Evolutionary conservation across 2,797 vertebrate species (phyloP).

Genomic region (Toxotes lorentzi): DNA sequence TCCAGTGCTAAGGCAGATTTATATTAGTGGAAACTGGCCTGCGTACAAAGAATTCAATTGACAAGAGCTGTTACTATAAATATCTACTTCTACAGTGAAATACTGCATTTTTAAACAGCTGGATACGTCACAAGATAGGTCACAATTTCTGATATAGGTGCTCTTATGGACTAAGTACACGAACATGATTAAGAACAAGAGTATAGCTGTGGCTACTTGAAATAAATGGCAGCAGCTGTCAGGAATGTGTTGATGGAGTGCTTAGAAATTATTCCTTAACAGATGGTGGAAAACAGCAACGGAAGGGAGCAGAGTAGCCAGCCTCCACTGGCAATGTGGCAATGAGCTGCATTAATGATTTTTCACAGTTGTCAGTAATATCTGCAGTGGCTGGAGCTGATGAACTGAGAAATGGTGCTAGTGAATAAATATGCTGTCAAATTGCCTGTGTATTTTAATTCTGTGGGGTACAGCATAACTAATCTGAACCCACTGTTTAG

Average conservation of each 20-base stretch:
- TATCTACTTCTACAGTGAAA: slow-evolving; percentile 20
- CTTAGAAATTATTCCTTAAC: slow-evolving; percentile 27
- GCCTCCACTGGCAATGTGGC: slow-evolving; percentile 24
- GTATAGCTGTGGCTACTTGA: slow-evolving; percentile 43
- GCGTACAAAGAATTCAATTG: slow-evolving; percentile 19
- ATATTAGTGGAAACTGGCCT: slow-evolving; percentile 28
- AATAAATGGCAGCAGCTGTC: slow-evolving; percentile 37
- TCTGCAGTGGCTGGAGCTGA: slow-evolving; percentile 25
- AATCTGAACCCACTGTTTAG: neutral
- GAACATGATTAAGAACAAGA: slow-evolving; percentile 30
- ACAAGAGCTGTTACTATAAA: slow-evolving; percentile 34
- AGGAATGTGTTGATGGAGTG: slow-evolving; percentile 15
- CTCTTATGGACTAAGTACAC: slow-evolving; percentile 9
- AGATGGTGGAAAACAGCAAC: slow-evolving; percentile 34
- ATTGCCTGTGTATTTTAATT: neutral
- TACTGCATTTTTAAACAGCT: slow-evolving; percentile 12
- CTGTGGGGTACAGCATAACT: neutral
- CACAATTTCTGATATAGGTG: neutral
- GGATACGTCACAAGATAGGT: neutral
- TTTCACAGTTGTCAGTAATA: slow-evolving; percentile 43
- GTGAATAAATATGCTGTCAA: neutral
- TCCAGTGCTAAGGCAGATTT: slow-evolving; percentile 5
- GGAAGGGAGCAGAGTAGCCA: neutral
- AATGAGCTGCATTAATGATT: slow-evolving; percentile 38
- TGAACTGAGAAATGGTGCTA: slow-evolving; percentile 11